phyloP scores from a whole-genome alignment of 2,888 invertebrate species.

The Cyclophora punctaria region DNA sequence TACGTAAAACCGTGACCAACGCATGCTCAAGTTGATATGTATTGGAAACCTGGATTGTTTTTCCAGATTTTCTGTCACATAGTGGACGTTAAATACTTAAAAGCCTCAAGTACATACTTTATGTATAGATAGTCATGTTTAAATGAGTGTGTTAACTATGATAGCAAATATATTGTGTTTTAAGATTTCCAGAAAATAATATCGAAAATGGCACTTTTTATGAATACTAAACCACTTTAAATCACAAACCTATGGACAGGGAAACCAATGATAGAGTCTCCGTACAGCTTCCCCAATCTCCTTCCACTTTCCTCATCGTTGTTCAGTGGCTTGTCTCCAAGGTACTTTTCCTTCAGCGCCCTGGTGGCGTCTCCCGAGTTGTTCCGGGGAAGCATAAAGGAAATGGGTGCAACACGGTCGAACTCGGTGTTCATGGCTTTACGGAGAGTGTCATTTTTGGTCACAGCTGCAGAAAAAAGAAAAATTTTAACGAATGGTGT shows the following conservation, averaged over 20 bases:
- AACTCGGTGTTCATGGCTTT: constrained; percentile 77
- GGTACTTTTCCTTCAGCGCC: constrained; percentile 67
- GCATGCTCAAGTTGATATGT: no score
- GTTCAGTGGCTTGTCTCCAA: constrained; percentile 35
- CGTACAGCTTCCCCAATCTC: constrained; percentile 69
- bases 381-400: constrained; percentile 76
- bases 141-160: no score
- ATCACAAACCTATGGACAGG: constrained; percentile 61
- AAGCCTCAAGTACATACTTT: no score
- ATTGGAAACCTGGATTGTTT: no score
- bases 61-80: no score
- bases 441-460: constrained; percentile 71
- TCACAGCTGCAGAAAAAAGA: constrained; percentile 53
- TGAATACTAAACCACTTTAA: no score
- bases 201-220: no score
- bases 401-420: constrained; percentile 77
- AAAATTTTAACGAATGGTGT: background rate
- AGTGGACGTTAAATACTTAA: no score
- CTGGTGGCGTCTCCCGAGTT: constrained; percentile 67
- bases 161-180: no score
- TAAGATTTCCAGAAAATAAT: no score
- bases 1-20: no score
- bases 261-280: constrained; percentile 77
- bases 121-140: no score
- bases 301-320: constrained; percentile 51